A percentile compares a stretch with the other conserved stretches of the same genome.
Conservation (phyloP, 1,140 invertebrate species). For the Paralvinella palmiformis region DNA sequence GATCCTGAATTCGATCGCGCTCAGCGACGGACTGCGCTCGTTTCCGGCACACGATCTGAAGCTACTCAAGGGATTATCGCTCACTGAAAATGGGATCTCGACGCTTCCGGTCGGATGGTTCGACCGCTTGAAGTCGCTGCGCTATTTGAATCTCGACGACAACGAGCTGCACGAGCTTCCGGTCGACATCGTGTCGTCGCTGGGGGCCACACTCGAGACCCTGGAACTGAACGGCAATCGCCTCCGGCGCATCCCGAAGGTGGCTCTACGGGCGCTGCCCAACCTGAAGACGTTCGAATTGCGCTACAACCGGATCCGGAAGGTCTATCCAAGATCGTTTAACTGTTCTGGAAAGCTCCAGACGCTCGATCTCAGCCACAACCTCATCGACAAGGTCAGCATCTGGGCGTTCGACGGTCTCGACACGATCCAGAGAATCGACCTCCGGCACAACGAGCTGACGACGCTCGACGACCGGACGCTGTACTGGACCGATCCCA, state of each 20-base stretch:
- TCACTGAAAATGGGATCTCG: constrained; percentile 3
- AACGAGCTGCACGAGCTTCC: not conserved
- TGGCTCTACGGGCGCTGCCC: not conserved
- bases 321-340: constrained; percentile 5
- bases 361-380: constrained; percentile 13
- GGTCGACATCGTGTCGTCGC: not conserved
- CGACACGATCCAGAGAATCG: constrained; percentile 5
- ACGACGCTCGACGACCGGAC: constrained; percentile 13
- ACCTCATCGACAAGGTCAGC: constrained; percentile 7
- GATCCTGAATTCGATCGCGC: constrained; percentile 2
- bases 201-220: not conserved
- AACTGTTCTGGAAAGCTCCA: not conserved
- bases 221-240: constrained; percentile 13
- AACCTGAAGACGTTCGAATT: constrained; percentile 4
- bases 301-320: constrained; percentile 7
- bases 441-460: constrained; percentile 9
- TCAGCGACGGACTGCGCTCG: not conserved
- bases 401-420: constrained; percentile 10
- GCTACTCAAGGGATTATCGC: constrained; percentile 5
- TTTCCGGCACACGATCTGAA: not conserved
- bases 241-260: not conserved
- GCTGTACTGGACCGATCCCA: not conserved
- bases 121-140: not conserved
- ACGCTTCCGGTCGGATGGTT: constrained; percentile 6
- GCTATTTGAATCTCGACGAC: constrained; percentile 8